Percentiles rank a stretch among this genome's conserved stretches.
phyloP scores from a whole-genome alignment of 2,113 vertebrate genomes.

The Sclerurus mexicanus region DNA sequence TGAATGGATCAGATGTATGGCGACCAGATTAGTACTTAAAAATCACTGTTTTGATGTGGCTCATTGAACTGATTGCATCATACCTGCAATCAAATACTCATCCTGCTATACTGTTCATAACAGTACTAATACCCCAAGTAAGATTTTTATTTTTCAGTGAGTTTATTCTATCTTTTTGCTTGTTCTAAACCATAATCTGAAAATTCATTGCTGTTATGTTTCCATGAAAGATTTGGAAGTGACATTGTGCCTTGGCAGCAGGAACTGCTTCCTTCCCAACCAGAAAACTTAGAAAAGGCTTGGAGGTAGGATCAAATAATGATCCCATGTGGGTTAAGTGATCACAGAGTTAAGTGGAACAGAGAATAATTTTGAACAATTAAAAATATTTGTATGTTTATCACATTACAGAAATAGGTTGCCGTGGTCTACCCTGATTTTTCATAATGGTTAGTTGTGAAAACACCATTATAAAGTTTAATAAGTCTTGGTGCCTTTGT shows the following conservation, averaged over 20 bases:
- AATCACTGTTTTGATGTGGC: neutral
- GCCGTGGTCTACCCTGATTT: neutral
- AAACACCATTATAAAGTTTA: neutral
- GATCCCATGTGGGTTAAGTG: neutral
- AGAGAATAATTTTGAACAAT: neutral
- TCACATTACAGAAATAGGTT: neutral
- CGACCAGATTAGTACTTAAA: neutral
- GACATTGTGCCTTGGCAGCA: constrained; percentile 71
- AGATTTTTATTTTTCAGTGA: neutral
- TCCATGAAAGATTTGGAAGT: constrained; percentile 74
- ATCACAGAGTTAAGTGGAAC: neutral
- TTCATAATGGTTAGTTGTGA: neutral
- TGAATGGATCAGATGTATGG: neutral
- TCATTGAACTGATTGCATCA: neutral
- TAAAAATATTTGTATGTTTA: neutral
- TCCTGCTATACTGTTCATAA: neutral
- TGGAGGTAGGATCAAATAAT: constrained; percentile 71
- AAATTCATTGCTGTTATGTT: neutral
- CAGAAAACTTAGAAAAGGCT: constrained; percentile 74
- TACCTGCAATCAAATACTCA: neutral
- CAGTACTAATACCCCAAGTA: neutral
- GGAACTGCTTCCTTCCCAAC: constrained; percentile 62
- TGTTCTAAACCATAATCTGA: neutral
- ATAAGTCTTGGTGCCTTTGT: neutral
- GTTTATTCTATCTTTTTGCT: neutral